phyloP scores from a whole-genome alignment of 1,140 invertebrate genomes.

The Diabrotica virgifera region DNA sequence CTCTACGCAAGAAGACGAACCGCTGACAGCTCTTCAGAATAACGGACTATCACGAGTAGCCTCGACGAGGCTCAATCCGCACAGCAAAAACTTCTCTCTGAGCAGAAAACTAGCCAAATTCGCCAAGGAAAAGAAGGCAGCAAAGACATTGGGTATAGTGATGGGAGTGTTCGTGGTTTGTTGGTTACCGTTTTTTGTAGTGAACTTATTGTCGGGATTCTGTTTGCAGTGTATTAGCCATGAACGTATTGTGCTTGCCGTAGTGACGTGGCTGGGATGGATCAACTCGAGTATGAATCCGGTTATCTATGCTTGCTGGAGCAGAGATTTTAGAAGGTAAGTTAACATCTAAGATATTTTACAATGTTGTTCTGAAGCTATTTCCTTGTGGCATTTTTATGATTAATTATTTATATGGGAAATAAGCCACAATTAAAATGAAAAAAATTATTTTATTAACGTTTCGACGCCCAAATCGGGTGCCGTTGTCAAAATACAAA shows the following conservation, averaged over 20 bases:
- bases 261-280: constrained; percentile 98
- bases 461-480: no score
- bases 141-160: constrained; percentile 89
- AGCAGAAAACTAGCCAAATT: constrained; percentile 89
- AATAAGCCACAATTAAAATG: no score
- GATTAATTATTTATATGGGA: no score
- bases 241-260: constrained; percentile 84
- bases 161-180: constrained; percentile 99
- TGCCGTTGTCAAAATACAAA: no score
- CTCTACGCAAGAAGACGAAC: constrained; percentile 60
- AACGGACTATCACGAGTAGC: constrained; percentile 67
- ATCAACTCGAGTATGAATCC: constrained; percentile 98
- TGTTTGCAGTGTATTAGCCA: constrained; percentile 84
- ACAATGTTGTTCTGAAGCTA: no score
- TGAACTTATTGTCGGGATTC: constrained; percentile 89
- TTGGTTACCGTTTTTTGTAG: constrained; percentile 97
- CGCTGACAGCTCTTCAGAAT: constrained; percentile 68
- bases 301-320: constrained; percentile 96
- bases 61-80: constrained; percentile 53
- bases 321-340: constrained; percentile 91
- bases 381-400: no score
- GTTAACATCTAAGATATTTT: no score
- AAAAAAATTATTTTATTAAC: no score
- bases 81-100: constrained; percentile 80
- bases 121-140: constrained; percentile 93